These are phyloP conservation scores for Eidolon dupreanum DNA, from an alignment of 2,797 vertebrate species.

Conservation along the genomic window DNA sequence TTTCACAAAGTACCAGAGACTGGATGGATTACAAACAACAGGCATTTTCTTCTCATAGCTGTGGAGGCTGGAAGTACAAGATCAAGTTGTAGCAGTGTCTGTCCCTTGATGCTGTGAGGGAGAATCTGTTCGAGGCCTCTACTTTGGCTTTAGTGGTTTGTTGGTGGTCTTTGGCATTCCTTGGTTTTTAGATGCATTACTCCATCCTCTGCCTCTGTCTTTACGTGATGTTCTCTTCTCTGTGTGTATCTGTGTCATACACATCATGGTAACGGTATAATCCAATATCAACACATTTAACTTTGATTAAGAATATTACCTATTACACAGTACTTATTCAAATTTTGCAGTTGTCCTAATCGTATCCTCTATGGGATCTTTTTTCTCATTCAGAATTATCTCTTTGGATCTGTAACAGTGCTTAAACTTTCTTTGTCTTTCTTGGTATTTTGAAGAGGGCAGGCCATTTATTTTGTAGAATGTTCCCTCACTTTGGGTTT, in stretches of 20 bases:
- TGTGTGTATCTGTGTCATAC: background rate
- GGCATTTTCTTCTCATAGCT: too few species aligned
- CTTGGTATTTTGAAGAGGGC: background rate
- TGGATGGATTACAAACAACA: too few species aligned
- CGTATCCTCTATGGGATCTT: rapidly evolving
- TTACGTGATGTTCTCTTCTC: rapidly evolving
- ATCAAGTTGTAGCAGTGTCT: too few species aligned
- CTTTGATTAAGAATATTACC: rapidly evolving
- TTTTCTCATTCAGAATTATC: background rate
- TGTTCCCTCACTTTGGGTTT: background rate
- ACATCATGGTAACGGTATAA: rapidly evolving
- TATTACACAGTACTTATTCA: rapidly evolving
- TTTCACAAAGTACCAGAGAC: background rate
- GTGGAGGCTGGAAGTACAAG: background rate
- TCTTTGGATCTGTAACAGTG: background rate
- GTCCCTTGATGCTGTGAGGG: background rate
- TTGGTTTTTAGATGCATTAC: rapidly evolving
- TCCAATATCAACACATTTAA: rapidly evolving
- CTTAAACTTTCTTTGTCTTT: background rate
- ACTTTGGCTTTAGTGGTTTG: too few species aligned
- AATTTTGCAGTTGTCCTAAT: background rate
- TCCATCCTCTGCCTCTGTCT: background rate
- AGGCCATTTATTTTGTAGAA: background rate
- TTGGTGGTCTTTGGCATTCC: rapidly evolving
- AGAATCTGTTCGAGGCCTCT: too few species aligned